phyloP scores from a whole-genome alignment of 2,888 invertebrate genomes.

The Noctua pronuba region DNA sequence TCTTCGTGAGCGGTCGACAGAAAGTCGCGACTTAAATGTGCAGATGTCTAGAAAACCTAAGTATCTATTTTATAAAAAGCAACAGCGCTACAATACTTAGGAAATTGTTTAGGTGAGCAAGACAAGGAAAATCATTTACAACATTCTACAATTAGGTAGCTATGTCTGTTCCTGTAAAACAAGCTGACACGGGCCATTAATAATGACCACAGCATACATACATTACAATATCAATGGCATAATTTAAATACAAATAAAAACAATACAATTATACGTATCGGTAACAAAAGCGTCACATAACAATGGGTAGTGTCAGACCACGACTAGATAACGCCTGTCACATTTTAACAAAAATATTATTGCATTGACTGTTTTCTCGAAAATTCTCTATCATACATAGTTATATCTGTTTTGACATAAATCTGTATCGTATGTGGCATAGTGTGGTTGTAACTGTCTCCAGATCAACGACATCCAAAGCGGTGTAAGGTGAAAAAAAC shows the following conservation, averaged over 20 bases:
- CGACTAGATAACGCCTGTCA: slow-evolving; percentile 4
- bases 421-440: background rate
- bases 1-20: background rate
- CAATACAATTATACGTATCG: slow-evolving; percentile 7
- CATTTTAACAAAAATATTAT: background rate
- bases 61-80: background rate
- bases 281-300: slow-evolving; percentile 5
- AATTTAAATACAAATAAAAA: slow-evolving; percentile 40
- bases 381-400: background rate
- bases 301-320: slow-evolving; percentile 16
- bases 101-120: background rate
- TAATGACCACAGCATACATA: slow-evolving; percentile 15
- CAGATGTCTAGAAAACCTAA: background rate
- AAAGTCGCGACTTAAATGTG: background rate
- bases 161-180: background rate
- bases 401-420: background rate
- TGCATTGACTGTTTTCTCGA: background rate
- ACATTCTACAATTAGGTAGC: background rate
- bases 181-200: background rate
- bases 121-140: slow-evolving; percentile 25
- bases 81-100: background rate
- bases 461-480: too few relatives aligned
- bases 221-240: slow-evolving; percentile 32
- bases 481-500: background rate
- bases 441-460: background rate